phyloP scores from a whole-genome alignment of 2,888 invertebrate genomes.

The Drosophila birchii region DNA sequence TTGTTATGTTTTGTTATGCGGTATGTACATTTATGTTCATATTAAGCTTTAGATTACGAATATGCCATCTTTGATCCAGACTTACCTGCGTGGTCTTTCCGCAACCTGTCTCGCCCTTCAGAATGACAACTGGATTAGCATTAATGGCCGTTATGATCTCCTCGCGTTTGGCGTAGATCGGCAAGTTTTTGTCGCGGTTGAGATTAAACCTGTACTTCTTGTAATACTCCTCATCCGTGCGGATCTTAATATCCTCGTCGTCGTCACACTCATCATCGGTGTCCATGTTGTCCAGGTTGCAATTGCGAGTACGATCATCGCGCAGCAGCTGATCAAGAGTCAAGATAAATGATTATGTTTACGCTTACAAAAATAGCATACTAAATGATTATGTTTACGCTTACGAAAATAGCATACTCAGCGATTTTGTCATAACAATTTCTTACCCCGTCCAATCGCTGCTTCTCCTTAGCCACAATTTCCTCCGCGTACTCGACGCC shows the following conservation, averaged over 20 bases:
- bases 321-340: slow-evolving; percentile 30
- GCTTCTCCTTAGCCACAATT: slow-evolving; percentile 67
- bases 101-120: slow-evolving; percentile 97
- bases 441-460: slow-evolving; percentile 72
- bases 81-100: slow-evolving; percentile 93
- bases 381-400: not conserved
- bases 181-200: slow-evolving; percentile 75
- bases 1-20: too few species aligned
- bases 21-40: not conserved
- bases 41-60: not conserved
- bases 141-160: slow-evolving; percentile 89
- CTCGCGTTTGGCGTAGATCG: slow-evolving; percentile 78
- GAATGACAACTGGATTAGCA: slow-evolving; percentile 89
- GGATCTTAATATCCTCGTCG: slow-evolving; percentile 32
- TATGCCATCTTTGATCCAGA: not conserved
- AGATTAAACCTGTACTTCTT: slow-evolving; percentile 78
- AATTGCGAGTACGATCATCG: not conserved
- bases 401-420: slow-evolving; percentile 4
- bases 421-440: not conserved
- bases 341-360: not conserved
- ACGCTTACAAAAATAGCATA: slow-evolving; percentile 6
- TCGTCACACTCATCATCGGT: slow-evolving; percentile 64
- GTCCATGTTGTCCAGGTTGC: slow-evolving; percentile 76
- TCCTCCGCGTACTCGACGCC: slow-evolving; percentile 75
- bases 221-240: slow-evolving; percentile 74